Percentiles rank a stretch among this genome's conserved stretches.
Conservation (phyloP, 2,888 invertebrate genomes). For the Xylophagus ater region DNA sequence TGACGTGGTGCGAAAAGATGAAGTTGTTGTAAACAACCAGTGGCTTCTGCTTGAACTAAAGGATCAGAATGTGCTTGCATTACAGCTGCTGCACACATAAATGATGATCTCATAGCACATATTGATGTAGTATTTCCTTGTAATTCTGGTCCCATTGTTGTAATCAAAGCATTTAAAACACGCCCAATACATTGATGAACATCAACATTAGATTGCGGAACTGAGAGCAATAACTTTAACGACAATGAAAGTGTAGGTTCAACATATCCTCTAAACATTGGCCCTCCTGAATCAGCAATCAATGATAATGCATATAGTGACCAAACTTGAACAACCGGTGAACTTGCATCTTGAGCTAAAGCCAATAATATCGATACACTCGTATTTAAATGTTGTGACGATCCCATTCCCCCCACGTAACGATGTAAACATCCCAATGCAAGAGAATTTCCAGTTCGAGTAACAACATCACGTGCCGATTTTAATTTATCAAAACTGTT, state of each 20-base stretch:
- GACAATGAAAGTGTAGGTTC: constrained; percentile 86
- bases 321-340: constrained; percentile 97
- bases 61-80: constrained; percentile 84
- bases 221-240: constrained; percentile 76
- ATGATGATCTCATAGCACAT: constrained; percentile 67
- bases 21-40: constrained; percentile 90
- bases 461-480: constrained; percentile 76
- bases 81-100: constrained; percentile 87
- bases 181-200: constrained; percentile 90
- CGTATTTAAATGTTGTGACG: constrained; percentile 86
- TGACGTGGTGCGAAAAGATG: constrained; percentile 95
- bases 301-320: constrained; percentile 89
- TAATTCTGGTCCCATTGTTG: constrained; percentile 95
- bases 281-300: constrained; percentile 95
- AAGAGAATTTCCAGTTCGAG: constrained; percentile 75
- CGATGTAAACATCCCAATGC: constrained; percentile 94
- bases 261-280: constrained; percentile 96
- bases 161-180: constrained; percentile 87
- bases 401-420: constrained; percentile 92
- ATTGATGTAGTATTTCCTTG: constrained; percentile 71
- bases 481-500: constrained; percentile 80
- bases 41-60: constrained; percentile 89
- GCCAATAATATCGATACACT: constrained; percentile 91
- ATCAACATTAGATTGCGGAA: constrained; percentile 84
- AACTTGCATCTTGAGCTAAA: constrained; percentile 84